Base-by-base conservation (phyloP, 2,888 invertebrate genomes). In the Dryadula phaetusa region DNA sequence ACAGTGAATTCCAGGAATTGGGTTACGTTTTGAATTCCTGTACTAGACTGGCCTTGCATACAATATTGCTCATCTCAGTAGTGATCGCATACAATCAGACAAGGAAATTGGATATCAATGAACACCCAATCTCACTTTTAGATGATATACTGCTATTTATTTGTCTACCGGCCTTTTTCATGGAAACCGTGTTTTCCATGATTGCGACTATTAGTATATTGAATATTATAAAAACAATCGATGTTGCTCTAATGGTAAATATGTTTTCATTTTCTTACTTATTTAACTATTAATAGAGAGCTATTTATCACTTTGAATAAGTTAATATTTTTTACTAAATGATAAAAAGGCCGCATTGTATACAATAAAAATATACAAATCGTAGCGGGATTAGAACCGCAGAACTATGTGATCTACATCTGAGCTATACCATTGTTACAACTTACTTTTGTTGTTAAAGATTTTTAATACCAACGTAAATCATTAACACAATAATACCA, bases 141-240 rank as follows among this genome's bases (percentile, higher is more conserved):
- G 96, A 96, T 74, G 96, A 96, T 75, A 93, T 96, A 1, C 85
- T 96, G 0, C 90, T 96, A 0, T 95, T 95, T 77, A 94, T 96
- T 62, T 95, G 96, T 69, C 86, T 96, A 20, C 96, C 96, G 0
- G 95, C 95, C 16, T 96, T 95, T 86, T 95, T 96, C 78, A 86
- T 96, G 74, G 95, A 95, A 77, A 94, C 95, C 0, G 94, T 95
- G 47, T 94, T 96, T 69, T 95, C 95, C 70, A 91, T 96, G 74
- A 90, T 95, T 12, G 95, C 96, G 0, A 95, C 95, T 0, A 87
- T 95, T 40, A 90, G 86, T 52, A 87, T 93, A 49, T 73, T 87
- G 1, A 93, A 94, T 72, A 78, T 92, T 56, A 78, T 94, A 28
- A 93, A 93, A 69, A 89, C 93, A 53, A 80, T 92, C n/a, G 93